Evolutionary conservation across 2,113 vertebrate genomes (phyloP).

Genomic region (Rostratula benghalensis): DNA sequence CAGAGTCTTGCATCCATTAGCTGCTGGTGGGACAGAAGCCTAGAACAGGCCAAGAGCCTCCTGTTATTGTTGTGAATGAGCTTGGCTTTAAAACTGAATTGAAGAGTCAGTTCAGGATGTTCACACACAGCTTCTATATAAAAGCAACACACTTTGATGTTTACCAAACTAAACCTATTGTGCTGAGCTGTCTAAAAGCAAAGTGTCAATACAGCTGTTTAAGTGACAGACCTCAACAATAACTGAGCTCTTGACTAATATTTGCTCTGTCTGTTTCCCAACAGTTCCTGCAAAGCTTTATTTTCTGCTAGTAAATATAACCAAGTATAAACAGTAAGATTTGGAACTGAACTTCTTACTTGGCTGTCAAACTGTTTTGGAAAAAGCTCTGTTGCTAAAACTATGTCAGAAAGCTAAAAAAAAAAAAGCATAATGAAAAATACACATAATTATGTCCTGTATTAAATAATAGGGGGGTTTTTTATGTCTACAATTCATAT

Average conservation of each 20-base stretch:
- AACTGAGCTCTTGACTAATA: slow-evolving; percentile 53
- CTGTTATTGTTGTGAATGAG: neutral
- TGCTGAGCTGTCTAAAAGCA: slow-evolving; percentile 48
- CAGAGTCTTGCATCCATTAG: neutral
- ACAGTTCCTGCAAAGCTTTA: slow-evolving; percentile 33
- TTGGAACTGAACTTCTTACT: neutral
- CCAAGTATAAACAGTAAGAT: slow-evolving; percentile 6
- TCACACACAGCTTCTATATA: slow-evolving; percentile 34
- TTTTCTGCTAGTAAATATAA: slow-evolving; percentile 14
- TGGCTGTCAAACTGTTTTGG: neutral
- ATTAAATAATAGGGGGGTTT: neutral
- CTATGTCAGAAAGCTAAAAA: neutral
- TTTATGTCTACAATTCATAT: neutral
- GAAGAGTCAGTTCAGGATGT: neutral
- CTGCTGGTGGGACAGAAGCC: neutral
- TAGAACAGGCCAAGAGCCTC: neutral
- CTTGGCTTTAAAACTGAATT: neutral
- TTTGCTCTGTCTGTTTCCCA: slow-evolving; percentile 55
- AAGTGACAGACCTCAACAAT: slow-evolving; percentile 53
- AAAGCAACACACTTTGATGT: slow-evolving; percentile 58
- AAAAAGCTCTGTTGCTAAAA: neutral
- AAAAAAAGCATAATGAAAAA: neutral
- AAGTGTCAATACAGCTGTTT: slow-evolving; percentile 79
- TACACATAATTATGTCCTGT: neutral
- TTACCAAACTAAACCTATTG: slow-evolving; percentile 71